phyloP scores from a whole-genome alignment of 2,797 vertebrate species.

The Acanthiza pusilla region DNA sequence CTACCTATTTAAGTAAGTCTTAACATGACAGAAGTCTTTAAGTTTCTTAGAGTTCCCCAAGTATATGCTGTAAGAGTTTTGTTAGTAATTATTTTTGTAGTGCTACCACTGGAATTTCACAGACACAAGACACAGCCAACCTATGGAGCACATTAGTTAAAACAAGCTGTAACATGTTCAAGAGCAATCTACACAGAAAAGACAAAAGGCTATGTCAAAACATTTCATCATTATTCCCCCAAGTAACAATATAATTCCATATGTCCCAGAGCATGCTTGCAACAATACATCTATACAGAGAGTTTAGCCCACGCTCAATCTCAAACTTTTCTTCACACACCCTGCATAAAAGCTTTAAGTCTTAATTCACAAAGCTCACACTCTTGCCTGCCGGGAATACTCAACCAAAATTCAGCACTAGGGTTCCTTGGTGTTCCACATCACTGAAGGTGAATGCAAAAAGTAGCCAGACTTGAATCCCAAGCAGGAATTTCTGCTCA shows the following conservation, averaged over 20 bases:
- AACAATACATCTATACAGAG: constrained; percentile 21
- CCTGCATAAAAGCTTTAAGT: neutral
- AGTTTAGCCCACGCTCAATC: neutral
- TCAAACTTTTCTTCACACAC: constrained; percentile 34
- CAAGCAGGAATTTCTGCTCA: constrained; percentile 8
- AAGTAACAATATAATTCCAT: constrained; percentile 2
- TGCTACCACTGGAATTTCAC: neutral
- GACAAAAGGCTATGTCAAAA: constrained; percentile 29
- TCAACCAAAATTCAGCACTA: neutral
- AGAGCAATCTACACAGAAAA: neutral
- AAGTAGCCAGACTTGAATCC: constrained; percentile 34
- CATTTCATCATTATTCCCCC: constrained; percentile 5
- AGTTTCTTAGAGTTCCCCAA: neutral
- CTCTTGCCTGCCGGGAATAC: constrained; percentile 8
- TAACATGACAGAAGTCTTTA: neutral
- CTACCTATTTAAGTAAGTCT: neutral
- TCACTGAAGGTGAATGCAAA: neutral
- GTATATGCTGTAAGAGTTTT: neutral
- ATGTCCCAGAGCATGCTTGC: constrained; percentile 36
- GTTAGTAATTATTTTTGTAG: neutral
- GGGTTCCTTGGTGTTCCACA: neutral
- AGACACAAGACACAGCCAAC: neutral
- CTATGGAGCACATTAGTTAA: neutral
- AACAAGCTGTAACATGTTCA: constrained; percentile 31
- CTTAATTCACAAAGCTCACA: neutral